Percentiles rank a stretch among this genome's conserved stretches.
phyloP scores from a whole-genome alignment of 1,140 invertebrate species.

The Mya arenaria region DNA sequence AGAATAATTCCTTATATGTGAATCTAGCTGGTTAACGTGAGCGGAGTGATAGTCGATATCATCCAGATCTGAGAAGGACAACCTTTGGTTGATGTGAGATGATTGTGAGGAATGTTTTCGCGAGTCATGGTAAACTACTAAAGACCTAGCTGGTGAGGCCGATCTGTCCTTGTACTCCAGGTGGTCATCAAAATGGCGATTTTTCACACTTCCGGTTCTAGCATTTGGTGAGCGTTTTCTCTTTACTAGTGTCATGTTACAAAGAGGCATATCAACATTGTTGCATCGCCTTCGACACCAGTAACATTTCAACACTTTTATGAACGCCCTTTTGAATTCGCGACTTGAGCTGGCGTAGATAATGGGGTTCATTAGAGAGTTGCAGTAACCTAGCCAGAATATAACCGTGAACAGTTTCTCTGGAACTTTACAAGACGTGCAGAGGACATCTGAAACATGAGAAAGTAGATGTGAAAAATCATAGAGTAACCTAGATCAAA shows the following conservation, averaged over 20 bases:
- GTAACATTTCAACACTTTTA: conserved; percentile 60
- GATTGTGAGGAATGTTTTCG: background rate
- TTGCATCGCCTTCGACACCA: conserved; percentile 52
- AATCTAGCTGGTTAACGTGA: background rate
- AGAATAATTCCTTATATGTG: background rate
- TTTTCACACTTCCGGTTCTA: background rate
- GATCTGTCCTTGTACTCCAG: background rate
- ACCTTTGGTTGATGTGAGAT: background rate
- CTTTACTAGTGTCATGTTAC: background rate
- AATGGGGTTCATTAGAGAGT: conserved; percentile 94
- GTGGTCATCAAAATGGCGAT: background rate
- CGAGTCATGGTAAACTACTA: conserved; percentile 20
- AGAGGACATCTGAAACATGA: conserved; percentile 79
- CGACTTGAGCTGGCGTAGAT: conserved; percentile 98
- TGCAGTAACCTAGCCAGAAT: conserved; percentile 88
- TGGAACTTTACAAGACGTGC: conserved; percentile 67
- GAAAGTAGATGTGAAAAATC: background rate
- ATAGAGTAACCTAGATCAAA: too few species aligned
- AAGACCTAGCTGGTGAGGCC: conserved; percentile 11
- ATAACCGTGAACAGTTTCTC: conserved; percentile 75
- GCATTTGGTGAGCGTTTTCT: background rate
- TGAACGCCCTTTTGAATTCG: conserved; percentile 91
- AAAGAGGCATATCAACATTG: conserved; percentile 29
- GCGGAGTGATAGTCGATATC: conserved; percentile 14
- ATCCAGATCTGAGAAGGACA: conserved; percentile 1